phyloP scores from a whole-genome alignment of 1,140 invertebrate genomes.

The Cryptotermes secundus region DNA sequence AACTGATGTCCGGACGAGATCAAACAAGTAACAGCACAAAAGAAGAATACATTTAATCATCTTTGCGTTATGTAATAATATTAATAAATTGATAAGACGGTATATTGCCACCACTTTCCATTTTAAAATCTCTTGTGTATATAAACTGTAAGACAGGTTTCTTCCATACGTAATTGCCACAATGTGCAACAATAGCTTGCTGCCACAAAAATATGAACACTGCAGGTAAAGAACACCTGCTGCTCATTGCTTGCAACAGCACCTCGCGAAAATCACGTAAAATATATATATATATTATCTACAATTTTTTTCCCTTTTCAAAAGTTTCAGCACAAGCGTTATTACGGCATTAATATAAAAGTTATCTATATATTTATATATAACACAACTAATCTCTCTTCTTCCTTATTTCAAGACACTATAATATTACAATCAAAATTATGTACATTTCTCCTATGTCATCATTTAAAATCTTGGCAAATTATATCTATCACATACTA shows the following conservation, averaged over 20 bases:
- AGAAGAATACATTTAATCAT: not conserved
- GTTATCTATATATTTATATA: conserved; percentile 23
- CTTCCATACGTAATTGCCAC: not conserved
- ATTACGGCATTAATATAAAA: conserved; percentile 25
- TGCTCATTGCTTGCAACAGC: conserved; percentile 24
- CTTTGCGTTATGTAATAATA: not conserved
- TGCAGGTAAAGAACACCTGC: not conserved
- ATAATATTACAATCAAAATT: conserved; percentile 21
- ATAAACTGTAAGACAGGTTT: not conserved
- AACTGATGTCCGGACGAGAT: not conserved
- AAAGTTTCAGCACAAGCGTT: conserved; percentile 23
- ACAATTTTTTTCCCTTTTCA: conserved; percentile 17
- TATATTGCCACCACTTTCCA: conserved; percentile 16
- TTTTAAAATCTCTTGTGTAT: conserved; percentile 7
- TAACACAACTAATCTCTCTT: conserved; percentile 29
- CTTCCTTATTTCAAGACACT: conserved; percentile 18
- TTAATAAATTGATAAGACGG: not conserved
- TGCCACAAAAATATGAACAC: conserved; percentile 3
- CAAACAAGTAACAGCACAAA: not conserved
- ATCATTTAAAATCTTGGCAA: conserved; percentile 32
- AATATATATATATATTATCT: conserved; percentile 30
- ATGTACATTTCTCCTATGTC: conserved; percentile 27
- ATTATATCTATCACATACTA: conserved; percentile 33
- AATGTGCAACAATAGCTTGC: not conserved
- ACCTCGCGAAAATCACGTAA: conserved; percentile 27